Percentiles rank a stretch among this genome's conserved stretches.
These are phyloP conservation scores for Philonicus albiceps DNA, from an alignment of 2,888 invertebrate genomes.

Conservation along the genomic window DNA sequence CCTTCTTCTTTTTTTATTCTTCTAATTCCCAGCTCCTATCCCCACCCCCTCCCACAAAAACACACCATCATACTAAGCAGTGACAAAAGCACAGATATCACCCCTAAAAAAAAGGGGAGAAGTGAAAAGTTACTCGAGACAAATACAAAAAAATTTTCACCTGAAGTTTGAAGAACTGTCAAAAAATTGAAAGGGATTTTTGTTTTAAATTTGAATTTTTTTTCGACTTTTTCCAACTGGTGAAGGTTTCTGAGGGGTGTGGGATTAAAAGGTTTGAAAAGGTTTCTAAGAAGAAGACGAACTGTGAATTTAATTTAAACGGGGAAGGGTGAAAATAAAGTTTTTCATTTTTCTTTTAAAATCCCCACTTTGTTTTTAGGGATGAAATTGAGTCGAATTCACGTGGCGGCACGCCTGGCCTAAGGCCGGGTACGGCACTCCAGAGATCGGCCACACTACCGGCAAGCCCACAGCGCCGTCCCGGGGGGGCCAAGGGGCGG, in stretches of 20 bases:
- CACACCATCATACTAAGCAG: background rate
- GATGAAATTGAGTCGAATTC: conserved; percentile 42
- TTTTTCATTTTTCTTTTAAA: no score
- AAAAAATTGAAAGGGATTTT: background rate
- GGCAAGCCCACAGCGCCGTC: conserved; percentile 56
- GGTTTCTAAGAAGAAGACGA: no score
- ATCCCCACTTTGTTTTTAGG: background rate
- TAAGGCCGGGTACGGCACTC: conserved; percentile 54
- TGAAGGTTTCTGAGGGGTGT: no score
- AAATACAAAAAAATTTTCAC: no score
- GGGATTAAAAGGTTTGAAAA: no score
- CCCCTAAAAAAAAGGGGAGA: background rate
- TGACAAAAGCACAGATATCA: background rate
- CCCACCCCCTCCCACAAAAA: background rate
- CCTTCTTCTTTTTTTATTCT: background rate
- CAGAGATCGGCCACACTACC: conserved; percentile 61
- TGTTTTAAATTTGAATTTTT: no score
- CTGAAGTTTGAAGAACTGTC: no score
- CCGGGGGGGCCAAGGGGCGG: conserved; percentile 51
- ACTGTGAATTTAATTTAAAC: no score
- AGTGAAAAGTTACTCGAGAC: background rate
- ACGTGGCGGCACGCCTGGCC: conserved; percentile 4
- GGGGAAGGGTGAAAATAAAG: no score
- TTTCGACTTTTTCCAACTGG: no score
- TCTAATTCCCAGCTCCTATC: no score